Base-by-base conservation (phyloP, 2,113 vertebrate genomes). In the Podarcis cretensis region DNA sequence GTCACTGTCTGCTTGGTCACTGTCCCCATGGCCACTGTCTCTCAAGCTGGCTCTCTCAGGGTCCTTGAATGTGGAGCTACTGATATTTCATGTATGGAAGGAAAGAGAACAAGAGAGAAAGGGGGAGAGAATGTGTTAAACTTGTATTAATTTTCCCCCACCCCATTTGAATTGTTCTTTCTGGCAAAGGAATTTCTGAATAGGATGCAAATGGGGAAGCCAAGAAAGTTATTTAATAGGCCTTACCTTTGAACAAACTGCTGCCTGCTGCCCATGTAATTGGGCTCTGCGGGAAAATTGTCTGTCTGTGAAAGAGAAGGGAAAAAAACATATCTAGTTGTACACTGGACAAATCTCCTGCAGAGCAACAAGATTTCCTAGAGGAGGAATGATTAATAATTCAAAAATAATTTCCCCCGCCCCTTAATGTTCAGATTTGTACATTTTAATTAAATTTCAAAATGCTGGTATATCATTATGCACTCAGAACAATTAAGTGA, bases 191-290 rank as follows among this genome's bases (percentile, higher is more conserved):
- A 96, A 97, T 95, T 96, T 95, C 48, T 96, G 96, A 95, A 93
- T 96, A 90, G 92, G 94, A 97, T 95, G 97, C 95, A 98, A 96
- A 97, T 96, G 94, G 94, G 92, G 96, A 96, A 94, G 95, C 94
- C 90, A 94, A 97, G 96, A 96, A 97, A 97, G 97, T 97, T 96
- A 97, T 97, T 98, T 97, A 98, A 97, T 95, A 97, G 96, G 95
- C 96, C 98, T 98, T 99, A 99, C 99, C 99, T 99, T 98, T 99
- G 99, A 98, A 99, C 99, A 99, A 99, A 99, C 98, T 99, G 99
- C 97, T 99, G 99, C 98, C 99, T 99, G 98, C 98, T 99, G 96
- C 98, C 98, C 98, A 99, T 99, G 98, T 99, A 99, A 99, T 99
- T 99, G 98, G 99, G 98, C 98, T 99, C 98, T 97, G 98, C 98